Conservation (phyloP, 2,888 invertebrate species). For the Laspeyria flexula region DNA sequence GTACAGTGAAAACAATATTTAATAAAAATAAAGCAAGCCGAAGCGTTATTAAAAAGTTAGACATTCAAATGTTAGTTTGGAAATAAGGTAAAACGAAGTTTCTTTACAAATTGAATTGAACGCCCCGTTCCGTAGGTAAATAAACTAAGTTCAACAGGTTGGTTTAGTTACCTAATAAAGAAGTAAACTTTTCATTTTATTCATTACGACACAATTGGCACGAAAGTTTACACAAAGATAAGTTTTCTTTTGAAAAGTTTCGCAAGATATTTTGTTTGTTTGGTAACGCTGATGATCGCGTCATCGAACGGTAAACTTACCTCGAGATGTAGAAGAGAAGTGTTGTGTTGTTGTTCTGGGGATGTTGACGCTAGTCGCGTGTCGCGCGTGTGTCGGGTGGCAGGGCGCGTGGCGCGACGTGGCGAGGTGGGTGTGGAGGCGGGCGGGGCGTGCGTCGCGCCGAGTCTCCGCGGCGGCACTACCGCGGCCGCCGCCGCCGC, state of each 20-base stretch:
- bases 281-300: not conserved
- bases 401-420: constrained; percentile 71
- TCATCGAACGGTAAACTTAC: constrained; percentile 22
- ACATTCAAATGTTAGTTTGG: constrained; percentile 29
- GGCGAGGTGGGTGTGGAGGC: constrained; percentile 52
- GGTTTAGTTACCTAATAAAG: constrained; percentile 45
- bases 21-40: not conserved
- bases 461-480: constrained; percentile 74
- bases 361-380: constrained; percentile 7
- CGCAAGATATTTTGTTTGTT: constrained; percentile 7
- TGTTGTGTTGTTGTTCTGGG: constrained; percentile 20
- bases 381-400: constrained; percentile 43
- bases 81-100: constrained; percentile 37
- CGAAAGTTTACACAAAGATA: constrained; percentile 12
- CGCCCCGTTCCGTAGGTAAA: constrained; percentile 35
- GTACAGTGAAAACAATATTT: no score
- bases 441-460: constrained; percentile 70
- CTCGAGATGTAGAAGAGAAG: constrained; percentile 13
- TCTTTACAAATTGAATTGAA: constrained; percentile 42
- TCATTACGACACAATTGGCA: constrained; percentile 29
- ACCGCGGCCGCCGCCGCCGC: constrained; percentile 65
- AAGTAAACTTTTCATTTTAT: constrained; percentile 46
- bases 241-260: constrained; percentile 19
- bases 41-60: constrained; percentile 29
- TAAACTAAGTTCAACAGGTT: constrained; percentile 65